A percentile compares a stretch with the other conserved stretches of the same genome.
phyloP scores from a whole-genome alignment of 2,797 vertebrate genomes.

The Sebastes hubbsi region DNA sequence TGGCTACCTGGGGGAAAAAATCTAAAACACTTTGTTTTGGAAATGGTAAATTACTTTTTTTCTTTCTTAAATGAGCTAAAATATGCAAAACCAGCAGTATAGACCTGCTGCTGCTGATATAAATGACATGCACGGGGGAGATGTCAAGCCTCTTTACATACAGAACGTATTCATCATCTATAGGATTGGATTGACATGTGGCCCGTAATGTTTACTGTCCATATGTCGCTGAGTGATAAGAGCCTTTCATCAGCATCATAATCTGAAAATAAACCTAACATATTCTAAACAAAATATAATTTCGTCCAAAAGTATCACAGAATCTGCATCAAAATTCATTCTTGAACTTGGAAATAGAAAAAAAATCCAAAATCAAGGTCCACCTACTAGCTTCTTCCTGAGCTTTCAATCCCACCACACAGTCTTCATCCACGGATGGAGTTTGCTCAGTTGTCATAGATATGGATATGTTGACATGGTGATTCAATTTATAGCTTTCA shows the following conservation, averaged over 20 bases:
- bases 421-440: neutral
- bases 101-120: neutral
- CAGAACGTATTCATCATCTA: neutral
- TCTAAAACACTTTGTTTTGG: neutral
- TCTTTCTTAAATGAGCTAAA: neutral
- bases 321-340: neutral
- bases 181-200: neutral
- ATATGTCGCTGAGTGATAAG: neutral
- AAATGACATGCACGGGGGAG: neutral
- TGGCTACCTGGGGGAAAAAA: neutral
- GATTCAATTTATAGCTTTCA: neutral
- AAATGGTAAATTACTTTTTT: no score
- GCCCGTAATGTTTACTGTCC: neutral
- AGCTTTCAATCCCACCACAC: neutral
- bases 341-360: neutral
- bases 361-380: neutral
- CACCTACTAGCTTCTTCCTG: neutral
- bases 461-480: neutral
- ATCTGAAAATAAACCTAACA: neutral
- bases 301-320: neutral
- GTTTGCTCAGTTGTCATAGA: neutral
- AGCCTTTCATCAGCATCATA: constrained; percentile 14
- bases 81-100: neutral
- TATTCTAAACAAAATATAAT: neutral
- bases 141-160: neutral